Conservation (phyloP, 2,113 vertebrate species). For the Pomatorhinus ruficollis region DNA sequence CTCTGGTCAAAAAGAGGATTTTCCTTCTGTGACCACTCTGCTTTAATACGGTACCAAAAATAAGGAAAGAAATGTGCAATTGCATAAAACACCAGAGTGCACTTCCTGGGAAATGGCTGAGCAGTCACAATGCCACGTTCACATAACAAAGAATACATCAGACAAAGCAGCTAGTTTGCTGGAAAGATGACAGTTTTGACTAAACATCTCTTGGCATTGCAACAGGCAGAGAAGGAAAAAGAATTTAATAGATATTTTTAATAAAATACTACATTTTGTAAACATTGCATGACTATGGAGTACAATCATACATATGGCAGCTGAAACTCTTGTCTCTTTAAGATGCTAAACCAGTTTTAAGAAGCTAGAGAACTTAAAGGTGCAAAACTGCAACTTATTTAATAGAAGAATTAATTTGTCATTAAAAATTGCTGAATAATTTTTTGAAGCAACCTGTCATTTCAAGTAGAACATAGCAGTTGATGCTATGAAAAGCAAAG, state of each 20-base stretch:
- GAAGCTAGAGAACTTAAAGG: neutral
- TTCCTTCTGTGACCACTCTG: neutral
- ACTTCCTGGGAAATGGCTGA: neutral
- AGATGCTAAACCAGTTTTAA: neutral
- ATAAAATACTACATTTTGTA: neutral
- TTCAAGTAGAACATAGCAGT: neutral
- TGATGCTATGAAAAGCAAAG: neutral
- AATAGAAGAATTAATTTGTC: neutral
- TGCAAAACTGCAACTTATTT: neutral
- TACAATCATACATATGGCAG: neutral
- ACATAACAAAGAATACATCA: neutral
- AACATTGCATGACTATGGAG: neutral
- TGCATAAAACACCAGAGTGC: neutral
- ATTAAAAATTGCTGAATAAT: neutral
- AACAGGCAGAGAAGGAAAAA: neutral
- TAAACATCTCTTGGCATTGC: neutral
- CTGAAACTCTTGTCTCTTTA: neutral
- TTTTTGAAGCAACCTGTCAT: neutral
- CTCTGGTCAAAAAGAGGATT: neutral
- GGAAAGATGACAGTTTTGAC: neutral
- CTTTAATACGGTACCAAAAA: neutral
- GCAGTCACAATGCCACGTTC: accelerated
- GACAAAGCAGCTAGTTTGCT: neutral
- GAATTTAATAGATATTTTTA: neutral
- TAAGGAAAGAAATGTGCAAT: neutral